A percentile compares a stretch with the other conserved stretches of the same genome.
Conservation (phyloP, 1,140 invertebrate species). For the Asbolus verrucosus region DNA sequence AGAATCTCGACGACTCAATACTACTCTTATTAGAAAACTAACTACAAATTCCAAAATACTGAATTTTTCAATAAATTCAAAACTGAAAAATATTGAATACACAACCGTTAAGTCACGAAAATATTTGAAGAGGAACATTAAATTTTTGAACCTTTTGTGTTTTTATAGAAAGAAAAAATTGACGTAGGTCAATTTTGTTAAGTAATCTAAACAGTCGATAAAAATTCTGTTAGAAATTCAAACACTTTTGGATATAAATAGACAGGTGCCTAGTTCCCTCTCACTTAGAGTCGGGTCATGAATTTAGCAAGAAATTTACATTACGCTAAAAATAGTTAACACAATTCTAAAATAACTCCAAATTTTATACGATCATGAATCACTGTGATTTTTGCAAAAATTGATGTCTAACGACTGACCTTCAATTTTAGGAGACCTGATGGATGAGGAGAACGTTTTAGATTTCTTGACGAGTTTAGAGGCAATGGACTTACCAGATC, state of each 20-base stretch:
- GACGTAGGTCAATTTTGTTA: background rate
- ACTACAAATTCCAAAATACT: too few relatives aligned
- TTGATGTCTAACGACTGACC: background rate
- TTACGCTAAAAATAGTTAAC: slow-evolving; percentile 23
- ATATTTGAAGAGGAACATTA: too few relatives aligned
- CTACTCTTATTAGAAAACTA: too few relatives aligned
- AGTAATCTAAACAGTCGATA: background rate
- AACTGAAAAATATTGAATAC: too few relatives aligned
- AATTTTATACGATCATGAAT: background rate
- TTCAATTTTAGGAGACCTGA: slow-evolving; percentile 81
- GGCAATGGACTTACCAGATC: slow-evolving; percentile 94
- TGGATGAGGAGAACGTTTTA: slow-evolving; percentile 93
- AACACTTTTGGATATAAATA: slow-evolving; percentile 32
- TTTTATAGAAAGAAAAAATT: too few relatives aligned
- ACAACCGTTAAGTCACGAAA: too few relatives aligned
- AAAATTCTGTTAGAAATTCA: slow-evolving; percentile 30
- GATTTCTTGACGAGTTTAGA: slow-evolving; percentile 94
- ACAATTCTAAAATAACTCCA: slow-evolving; percentile 27
- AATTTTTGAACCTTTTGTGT: too few relatives aligned
- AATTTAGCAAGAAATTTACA: slow-evolving; percentile 27
- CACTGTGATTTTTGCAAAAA: too few relatives aligned
- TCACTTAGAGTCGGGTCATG: slow-evolving; percentile 29
- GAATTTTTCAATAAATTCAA: too few relatives aligned
- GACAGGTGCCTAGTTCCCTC: slow-evolving; percentile 2
- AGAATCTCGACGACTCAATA: too few relatives aligned